Conservation (phyloP, 2,113 vertebrate species). For the Sceloporus tristichus region DNA sequence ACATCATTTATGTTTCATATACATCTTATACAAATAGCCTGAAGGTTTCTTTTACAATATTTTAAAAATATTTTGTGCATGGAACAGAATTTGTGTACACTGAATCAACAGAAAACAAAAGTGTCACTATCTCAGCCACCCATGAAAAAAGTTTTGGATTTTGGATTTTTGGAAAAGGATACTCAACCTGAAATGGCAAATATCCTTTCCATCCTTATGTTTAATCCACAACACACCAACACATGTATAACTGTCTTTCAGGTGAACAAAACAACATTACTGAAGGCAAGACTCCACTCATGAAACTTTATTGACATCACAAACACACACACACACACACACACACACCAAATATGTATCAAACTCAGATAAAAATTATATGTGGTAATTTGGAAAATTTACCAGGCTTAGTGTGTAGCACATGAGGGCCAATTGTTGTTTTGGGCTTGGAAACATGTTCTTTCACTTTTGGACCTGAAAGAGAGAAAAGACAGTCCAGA, state of each 20-base stretch:
- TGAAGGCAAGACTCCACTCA: not conserved
- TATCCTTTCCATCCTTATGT: no score
- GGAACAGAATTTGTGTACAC: no score
- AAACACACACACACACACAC: no score
- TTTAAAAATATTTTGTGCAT: no score
- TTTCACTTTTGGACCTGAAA: conserved; percentile 58
- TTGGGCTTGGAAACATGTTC: conserved; percentile 51
- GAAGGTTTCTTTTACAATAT: no score
- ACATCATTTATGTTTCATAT: no score
- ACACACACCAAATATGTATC: not conserved
- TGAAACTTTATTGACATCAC: not conserved
- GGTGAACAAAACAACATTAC: not conserved
- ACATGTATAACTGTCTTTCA: not conserved
- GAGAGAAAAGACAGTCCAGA: conserved; percentile 38
- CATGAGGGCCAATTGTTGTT: conserved; percentile 51
- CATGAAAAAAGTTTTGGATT: no score
- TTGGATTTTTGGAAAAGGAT: no score
- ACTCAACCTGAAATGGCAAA: no score
- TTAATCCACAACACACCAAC: not conserved
- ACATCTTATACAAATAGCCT: no score
- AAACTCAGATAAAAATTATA: not conserved
- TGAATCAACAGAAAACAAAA: no score
- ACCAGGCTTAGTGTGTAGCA: conserved; percentile 56
- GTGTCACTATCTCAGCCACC: no score
- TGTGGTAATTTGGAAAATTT: conserved; percentile 49